Conservation (phyloP, 2,113 vertebrate species). For the Tragulus kanchil region DNA sequence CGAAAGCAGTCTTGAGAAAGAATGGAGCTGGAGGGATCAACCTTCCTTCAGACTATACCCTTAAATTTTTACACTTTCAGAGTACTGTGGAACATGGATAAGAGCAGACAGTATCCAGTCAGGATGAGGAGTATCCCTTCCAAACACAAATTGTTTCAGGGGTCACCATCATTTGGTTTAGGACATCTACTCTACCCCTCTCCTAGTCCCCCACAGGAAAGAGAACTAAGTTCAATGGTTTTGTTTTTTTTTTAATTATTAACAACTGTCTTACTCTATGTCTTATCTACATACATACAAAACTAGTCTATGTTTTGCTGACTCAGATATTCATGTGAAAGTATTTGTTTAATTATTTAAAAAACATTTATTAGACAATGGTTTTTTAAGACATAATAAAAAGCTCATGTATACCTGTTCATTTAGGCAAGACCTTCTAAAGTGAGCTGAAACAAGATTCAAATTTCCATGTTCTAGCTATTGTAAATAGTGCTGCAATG, state of each 20-base stretch:
- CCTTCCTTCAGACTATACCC: no score
- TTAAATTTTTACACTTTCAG: not conserved
- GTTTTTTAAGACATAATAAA: constrained; percentile 20
- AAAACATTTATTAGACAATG: not conserved
- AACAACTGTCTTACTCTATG: not conserved
- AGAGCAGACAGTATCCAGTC: not conserved
- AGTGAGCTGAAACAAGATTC: not conserved
- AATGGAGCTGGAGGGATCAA: no score
- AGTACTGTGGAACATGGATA: not conserved
- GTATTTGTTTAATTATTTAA: not conserved
- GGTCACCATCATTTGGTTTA: not conserved
- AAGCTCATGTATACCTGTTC: not conserved
- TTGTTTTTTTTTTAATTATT: not conserved
- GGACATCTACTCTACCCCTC: not conserved
- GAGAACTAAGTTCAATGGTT: not conserved
- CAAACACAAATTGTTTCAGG: not conserved
- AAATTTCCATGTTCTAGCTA: no score
- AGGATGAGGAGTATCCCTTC: not conserved
- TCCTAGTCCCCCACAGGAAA: not conserved
- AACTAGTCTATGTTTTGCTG: not conserved
- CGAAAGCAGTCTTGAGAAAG: no score
- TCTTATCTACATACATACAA: not conserved
- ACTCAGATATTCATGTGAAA: not conserved
- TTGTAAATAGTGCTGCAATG: no score
- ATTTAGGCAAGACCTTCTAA: not conserved